These are phyloP conservation scores for Protobothrops mucrosquamatus DNA, from an alignment of 2,113 vertebrate genomes.

Conservation along the genomic window DNA sequence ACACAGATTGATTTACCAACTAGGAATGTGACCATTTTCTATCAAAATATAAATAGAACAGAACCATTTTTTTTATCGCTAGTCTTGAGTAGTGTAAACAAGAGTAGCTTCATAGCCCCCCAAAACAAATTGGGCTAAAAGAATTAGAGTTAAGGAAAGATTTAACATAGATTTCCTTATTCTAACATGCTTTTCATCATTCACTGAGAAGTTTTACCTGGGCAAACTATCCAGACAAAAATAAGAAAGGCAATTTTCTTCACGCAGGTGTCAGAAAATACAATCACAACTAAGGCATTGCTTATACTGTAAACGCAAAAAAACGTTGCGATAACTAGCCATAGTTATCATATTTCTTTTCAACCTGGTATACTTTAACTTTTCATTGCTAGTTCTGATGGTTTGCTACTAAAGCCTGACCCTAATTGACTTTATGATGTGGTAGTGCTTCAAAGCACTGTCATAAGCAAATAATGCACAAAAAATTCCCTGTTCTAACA, in stretches of 20 bases:
- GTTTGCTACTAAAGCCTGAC: constrained; percentile 22
- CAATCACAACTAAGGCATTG: constrained; percentile 25
- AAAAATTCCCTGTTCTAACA: constrained; percentile 12
- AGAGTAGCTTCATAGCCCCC: background rate
- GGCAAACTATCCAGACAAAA: background rate
- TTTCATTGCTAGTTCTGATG: constrained; percentile 13
- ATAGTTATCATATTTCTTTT: constrained; percentile 10
- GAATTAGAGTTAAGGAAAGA: background rate
- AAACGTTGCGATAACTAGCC: constrained; percentile 29
- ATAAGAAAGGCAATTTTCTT: background rate
- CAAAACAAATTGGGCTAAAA: background rate
- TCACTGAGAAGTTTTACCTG: fast-evolving
- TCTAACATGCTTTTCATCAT: background rate
- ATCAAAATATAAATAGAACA: background rate
- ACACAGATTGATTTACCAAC: background rate
- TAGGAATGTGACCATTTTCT: background rate
- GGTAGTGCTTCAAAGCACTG: constrained; percentile 30
- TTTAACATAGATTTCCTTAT: background rate
- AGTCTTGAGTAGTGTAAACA: background rate
- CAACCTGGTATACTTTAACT: background rate
- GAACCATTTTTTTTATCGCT: background rate
- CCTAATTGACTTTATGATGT: constrained; percentile 14
- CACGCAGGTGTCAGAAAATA: constrained; percentile 10
- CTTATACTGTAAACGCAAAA: constrained; percentile 6
- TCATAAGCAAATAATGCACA: constrained; percentile 21